Evolutionary conservation across 2,888 invertebrate genomes (phyloP), one percentile per base, ranked within the genome.

Genomic region (Galerucella pusilla): DNA sequence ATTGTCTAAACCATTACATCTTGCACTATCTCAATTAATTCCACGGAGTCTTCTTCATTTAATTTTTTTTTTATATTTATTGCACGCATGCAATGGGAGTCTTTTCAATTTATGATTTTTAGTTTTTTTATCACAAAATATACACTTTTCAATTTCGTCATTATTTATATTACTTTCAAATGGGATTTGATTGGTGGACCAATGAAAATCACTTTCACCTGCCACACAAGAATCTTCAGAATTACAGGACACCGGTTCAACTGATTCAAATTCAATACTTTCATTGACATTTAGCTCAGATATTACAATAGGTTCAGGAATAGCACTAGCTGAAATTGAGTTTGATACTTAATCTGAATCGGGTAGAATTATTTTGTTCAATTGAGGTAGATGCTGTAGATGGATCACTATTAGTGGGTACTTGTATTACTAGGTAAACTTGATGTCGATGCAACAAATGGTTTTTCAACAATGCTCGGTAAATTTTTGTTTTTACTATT

Each of bases 231-330:
- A 16, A 74, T 74, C 77, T 67, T 73, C 69, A 69, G 70, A 72
- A 75, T 28, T 54, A 67, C 28, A 77, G 64, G 61, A 66, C 1
- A 74, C 67, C 16, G 68, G 68, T 74, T 73, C 68, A 45, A 67
- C 25, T 75, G 75, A 71, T 73, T 16, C 64, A 70, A 74, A 70
- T 74, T 74, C 70, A 73, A 20, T 20, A 20, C 20, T 20, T 20
- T 20, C 20, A 20, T 20, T 20, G 0, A 69, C 59, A 60, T 9
- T 20, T 73, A 59, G 70, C 57, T 71, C 68, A 61, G 71, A 75
- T 73, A 75, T 77, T 75, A 71, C 61, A 73, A 71, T 68, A 68
- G 73, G 73, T 68, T 76, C 65, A 71, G 74, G 69, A 60, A 76
- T 20, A 77, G 73, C 45, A 75, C 63, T 60, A 76, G 63, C 59